Evolutionary conservation across 2,113 vertebrate species (phyloP).

Genomic region (Hemichromis elongatus): DNA sequence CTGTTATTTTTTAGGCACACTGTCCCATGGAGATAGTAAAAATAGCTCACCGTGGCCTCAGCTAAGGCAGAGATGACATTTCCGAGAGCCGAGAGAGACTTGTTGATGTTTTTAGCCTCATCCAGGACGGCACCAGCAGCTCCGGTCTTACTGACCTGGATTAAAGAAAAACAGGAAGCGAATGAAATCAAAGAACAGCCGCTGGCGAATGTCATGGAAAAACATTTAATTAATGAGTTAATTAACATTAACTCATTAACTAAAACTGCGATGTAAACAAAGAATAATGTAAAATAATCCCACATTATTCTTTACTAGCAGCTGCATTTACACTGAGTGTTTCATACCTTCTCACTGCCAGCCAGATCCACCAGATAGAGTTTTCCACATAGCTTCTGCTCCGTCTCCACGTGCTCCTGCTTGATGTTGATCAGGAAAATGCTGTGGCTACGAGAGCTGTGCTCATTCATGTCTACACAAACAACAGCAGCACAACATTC

Average conservation of each 20-base stretch:
- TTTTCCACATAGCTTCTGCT: constrained; percentile 89
- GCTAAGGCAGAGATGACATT: constrained; percentile 94
- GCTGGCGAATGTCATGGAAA: neutral
- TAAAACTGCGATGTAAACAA: neutral
- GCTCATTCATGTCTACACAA: constrained; percentile 86
- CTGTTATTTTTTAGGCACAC: neutral
- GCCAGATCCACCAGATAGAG: constrained; percentile 90
- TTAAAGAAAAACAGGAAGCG: neutral
- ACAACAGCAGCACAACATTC: neutral
- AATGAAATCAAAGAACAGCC: neutral
- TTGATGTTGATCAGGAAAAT: constrained; percentile 95
- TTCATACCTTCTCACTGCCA: constrained; percentile 85
- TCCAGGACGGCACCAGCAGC: constrained; percentile 86
- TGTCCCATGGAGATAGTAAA: neutral
- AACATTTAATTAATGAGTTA: no score
- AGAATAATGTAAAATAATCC: neutral
- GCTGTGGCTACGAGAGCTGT: constrained; percentile 90
- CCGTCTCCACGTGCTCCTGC: constrained; percentile 88
- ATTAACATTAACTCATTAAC: fast-evolving
- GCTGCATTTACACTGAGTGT: neutral
- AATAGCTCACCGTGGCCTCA: constrained; percentile 82
- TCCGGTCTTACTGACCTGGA: constrained; percentile 88
- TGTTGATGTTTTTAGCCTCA: constrained; percentile 95
- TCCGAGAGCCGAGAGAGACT: constrained; percentile 88
- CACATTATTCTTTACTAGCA: neutral